These are phyloP conservation scores for Orchesellides sinensis DNA, from an alignment of 2,888 invertebrate genomes.

Conservation along the genomic window DNA sequence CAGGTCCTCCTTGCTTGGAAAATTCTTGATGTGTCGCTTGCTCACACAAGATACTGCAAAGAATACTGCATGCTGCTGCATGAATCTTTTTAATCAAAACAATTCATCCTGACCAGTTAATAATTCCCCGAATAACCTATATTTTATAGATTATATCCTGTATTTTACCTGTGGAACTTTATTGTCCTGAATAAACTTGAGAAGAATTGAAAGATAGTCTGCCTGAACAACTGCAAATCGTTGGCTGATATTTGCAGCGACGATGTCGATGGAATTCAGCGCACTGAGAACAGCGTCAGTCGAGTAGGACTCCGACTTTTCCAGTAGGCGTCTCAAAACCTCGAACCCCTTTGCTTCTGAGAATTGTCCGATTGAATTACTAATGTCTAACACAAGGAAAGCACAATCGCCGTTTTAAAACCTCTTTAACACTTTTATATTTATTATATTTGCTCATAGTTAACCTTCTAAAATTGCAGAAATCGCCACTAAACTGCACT, in stretches of 20 bases:
- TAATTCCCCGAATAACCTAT: too few species aligned
- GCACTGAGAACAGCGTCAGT: slow-evolving; percentile 61
- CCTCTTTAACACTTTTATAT: too few species aligned
- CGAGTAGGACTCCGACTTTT: slow-evolving; percentile 59
- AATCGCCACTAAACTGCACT: slow-evolving; percentile 58
- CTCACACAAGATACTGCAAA: slow-evolving; percentile 65
- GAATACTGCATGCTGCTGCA: slow-evolving; percentile 56
- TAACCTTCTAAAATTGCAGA: slow-evolving; percentile 60
- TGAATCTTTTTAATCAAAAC: slow-evolving; percentile 58
- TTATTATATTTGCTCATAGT: too few species aligned
- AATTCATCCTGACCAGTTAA: too few species aligned
- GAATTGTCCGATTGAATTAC: slow-evolving; percentile 62
- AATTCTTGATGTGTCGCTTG: slow-evolving; percentile 58
- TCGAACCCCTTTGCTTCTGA: slow-evolving; percentile 53
- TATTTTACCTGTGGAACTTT: slow-evolving; percentile 59
- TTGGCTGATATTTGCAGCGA: slow-evolving; percentile 45
- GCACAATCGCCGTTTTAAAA: too few species aligned
- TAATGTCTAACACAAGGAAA: slow-evolving; percentile 29
- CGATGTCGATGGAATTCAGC: slow-evolving; percentile 55
- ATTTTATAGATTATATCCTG: too few species aligned
- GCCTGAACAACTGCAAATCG: slow-evolving; percentile 47
- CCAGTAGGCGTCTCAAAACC: slow-evolving; percentile 42
- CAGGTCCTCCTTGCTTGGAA: slow-evolving; percentile 54
- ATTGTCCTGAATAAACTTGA: slow-evolving; percentile 33
- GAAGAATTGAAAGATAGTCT: slow-evolving; percentile 41